Base-by-base conservation (phyloP, 1,140 invertebrate species). In the Drosophila insularis region DNA sequence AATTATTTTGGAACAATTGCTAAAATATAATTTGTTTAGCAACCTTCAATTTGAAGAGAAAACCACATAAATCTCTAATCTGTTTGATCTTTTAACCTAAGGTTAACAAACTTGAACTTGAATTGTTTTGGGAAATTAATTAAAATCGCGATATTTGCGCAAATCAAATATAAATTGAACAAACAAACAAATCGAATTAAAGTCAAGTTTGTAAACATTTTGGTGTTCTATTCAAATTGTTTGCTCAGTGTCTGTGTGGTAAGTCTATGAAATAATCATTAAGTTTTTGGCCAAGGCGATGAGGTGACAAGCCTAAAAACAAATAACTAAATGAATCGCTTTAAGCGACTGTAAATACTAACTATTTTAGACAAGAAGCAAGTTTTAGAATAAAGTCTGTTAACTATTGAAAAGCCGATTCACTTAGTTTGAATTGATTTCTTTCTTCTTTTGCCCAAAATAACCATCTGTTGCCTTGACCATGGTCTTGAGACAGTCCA, bases 51-150 rank as follows among this genome's bases (percentile, higher is more conserved):
- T 50, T 19, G 6, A 6, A 50, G 17, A 50, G 17, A 50, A 50
- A 50, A 50, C 1, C 43, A 2, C n/a, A 17, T 7, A 46, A 8
- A 46, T 17, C 14, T 46, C 14, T 17, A 14, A 10, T 37, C 39
- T 14, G 55, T 35, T 58, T 54, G 10, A 14, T 62, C 43, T 63
- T 63, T 43, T 13, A 27, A 23, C 6, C 14, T 21, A 40, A 50
- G 43, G 43, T 50, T 50, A 66, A 58, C n/a, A 61, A 40, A 61
- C 58, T 40, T 21, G 43, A 50, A 50, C 43, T 50, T 50, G 43
- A 50, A 50, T 50, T 50, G 43, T 50, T 50, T 50, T 50, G 17
- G 43, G 19, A 50, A 50, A 50, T 21, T 50, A 50, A 50, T 50
- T 50, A 8, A 50, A 50, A 50, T 50, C 19, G 19, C 19, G 11